Base-by-base conservation (phyloP, 2,888 invertebrate genomes). In the Sesia bembeciformis region DNA sequence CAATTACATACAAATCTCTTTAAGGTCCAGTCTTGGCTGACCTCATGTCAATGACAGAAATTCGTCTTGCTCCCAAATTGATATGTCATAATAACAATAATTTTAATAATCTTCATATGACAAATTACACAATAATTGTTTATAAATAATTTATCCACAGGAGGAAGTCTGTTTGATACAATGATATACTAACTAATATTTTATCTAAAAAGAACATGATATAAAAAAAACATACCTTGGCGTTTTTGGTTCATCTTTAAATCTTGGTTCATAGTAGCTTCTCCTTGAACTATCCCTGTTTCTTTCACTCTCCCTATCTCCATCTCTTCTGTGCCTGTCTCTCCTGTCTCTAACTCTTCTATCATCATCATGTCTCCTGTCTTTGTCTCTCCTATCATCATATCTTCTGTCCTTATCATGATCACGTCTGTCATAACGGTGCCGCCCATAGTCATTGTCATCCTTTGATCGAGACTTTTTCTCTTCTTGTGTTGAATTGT, bases 201-300 rank as follows among this genome's bases (percentile, higher is more conserved):
- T 53, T 40, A 43, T 40, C n/a, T 6, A 40, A 43, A 50, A 40
- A 39, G n/a, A 46, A 53, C 4, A 55, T 39, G 40, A 7, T 46
- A 46, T 46, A 7, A 23, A 46, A 46, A n/a, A 46, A 40, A 52
- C 54, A 58, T 72, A 91, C 81, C 92, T 93, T 0, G 98, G 98
- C 6, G 97, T 98, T 58, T 91, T 91, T 0, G 97, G 97, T 74
- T 97, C 97, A 86, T 97, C 96, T 70, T 91, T 93, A 71, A 95
- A 95, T 52, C 93, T 90, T 0, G 92, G 92, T 39, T 93, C 90
- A 72, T 90, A 90, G 59, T 87, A 83, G 64, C 90, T 90, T 53
- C 88, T 75, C 72, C 92, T 71, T 60, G 78, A 90, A 71, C 74
- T 90, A 56, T 80, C 89, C 74, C 76, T 82, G 69, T 50, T 59